These are phyloP conservation scores for Geophilus truncorum DNA, from an alignment of 2,888 invertebrate genomes.

Conservation along the genomic window DNA sequence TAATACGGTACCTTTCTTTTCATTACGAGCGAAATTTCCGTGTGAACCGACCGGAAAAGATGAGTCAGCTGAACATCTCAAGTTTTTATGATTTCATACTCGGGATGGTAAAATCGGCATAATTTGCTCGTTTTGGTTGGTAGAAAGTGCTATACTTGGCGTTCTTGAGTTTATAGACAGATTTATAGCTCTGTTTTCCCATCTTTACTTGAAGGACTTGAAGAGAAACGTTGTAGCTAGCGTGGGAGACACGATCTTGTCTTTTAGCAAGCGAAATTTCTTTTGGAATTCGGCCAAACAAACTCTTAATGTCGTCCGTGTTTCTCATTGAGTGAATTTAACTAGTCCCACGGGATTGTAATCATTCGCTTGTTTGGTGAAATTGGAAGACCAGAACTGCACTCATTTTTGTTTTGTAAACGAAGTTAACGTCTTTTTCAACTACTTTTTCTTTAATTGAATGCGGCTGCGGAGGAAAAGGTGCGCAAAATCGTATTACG, in stretches of 20 bases:
- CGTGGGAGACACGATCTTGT: constrained; percentile 13
- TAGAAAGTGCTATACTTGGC: neutral
- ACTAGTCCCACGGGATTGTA: neutral
- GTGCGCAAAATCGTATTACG: neutral
- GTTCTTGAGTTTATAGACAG: constrained; percentile 9
- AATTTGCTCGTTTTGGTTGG: neutral
- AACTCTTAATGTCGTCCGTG: neutral
- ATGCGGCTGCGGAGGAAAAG: neutral
- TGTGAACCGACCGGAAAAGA: neutral
- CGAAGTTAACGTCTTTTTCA: neutral
- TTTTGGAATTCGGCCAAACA: neutral
- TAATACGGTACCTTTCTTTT: too few species aligned
- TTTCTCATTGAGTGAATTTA: constrained; percentile 24
- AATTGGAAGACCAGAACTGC: neutral
- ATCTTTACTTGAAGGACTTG: constrained; percentile 11
- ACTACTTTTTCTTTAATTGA: neutral
- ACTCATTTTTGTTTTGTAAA: neutral
- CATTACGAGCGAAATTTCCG: neutral
- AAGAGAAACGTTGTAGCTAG: constrained; percentile 6
- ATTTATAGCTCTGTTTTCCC: constrained; percentile 15
- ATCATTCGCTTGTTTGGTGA: neutral
- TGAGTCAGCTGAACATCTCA: neutral
- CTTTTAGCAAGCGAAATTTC: neutral
- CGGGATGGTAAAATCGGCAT: neutral
- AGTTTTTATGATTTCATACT: neutral